Percentiles rank a stretch among this genome's conserved stretches.
phyloP scores from a whole-genome alignment of 2,888 invertebrate species.

The Microlaimidae sp. region DNA sequence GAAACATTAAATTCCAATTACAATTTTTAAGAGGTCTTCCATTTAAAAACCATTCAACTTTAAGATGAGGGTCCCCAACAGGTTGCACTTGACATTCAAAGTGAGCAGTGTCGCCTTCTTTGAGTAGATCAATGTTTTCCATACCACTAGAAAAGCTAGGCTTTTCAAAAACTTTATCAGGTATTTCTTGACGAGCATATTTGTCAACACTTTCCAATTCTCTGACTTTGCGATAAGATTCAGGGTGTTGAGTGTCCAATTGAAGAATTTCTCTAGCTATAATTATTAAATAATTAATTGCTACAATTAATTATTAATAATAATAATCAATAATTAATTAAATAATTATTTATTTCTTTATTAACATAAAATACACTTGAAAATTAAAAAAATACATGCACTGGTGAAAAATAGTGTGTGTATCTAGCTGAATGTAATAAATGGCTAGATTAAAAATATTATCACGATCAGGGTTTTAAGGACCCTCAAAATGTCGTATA shows the following conservation, averaged over 20 bases:
- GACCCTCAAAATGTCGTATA: too few species aligned
- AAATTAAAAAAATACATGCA: too few species aligned
- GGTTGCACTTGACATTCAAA: slow-evolving; percentile 79
- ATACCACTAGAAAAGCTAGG: slow-evolving; percentile 65
- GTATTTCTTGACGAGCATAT: slow-evolving; percentile 48
- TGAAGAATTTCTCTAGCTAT: slow-evolving; percentile 44
- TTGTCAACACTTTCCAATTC: slow-evolving; percentile 55
- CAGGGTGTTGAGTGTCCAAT: slow-evolving; percentile 79
- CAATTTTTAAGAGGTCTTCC: slow-evolving; percentile 55
- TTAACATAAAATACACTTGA: too few species aligned
- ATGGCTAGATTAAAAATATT: too few species aligned
- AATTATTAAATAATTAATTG: slow-evolving; percentile 2
- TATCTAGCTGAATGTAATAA: too few species aligned
- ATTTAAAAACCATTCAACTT: slow-evolving; percentile 48
- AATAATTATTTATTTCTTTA: too few species aligned
- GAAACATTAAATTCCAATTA: slow-evolving; percentile 5
- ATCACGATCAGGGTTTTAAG: too few species aligned
- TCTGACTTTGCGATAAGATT: slow-evolving; percentile 70
- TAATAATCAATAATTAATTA: too few species aligned
- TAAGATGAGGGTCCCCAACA: slow-evolving; percentile 27
- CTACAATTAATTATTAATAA: too few species aligned
- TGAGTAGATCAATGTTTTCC: slow-evolving; percentile 59
- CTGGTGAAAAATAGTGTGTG: too few species aligned
- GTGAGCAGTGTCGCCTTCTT: slow-evolving; percentile 85
- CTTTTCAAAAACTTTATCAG: slow-evolving; percentile 54